These are phyloP conservation scores for Cavia porcellus DNA, from an alignment of 2,113 vertebrate genomes.

Conservation along the genomic window DNA sequence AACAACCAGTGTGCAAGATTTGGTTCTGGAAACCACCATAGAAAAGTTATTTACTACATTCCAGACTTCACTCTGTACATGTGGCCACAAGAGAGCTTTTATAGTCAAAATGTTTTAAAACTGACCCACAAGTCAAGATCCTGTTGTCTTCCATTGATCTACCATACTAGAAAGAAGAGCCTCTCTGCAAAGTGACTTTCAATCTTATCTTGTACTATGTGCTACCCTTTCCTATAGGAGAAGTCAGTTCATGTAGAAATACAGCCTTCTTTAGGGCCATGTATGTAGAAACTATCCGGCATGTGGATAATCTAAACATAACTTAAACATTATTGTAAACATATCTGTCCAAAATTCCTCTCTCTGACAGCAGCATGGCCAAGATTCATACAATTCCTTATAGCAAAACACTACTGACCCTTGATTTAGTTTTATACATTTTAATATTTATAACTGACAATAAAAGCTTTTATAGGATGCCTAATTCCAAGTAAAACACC, in stretches of 20 bases:
- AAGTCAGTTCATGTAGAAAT: background rate
- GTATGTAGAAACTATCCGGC: accelerated
- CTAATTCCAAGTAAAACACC: background rate
- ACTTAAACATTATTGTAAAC: background rate
- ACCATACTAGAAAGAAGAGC: background rate
- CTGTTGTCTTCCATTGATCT: background rate
- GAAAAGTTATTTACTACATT: background rate
- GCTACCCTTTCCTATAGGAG: background rate
- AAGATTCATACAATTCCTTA: background rate
- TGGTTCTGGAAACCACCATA: background rate
- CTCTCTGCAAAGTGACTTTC: background rate
- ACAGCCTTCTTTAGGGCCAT: background rate
- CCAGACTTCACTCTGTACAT: background rate
- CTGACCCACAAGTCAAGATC: background rate
- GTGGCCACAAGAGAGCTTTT: background rate
- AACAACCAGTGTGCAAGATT: background rate
- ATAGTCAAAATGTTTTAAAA: background rate
- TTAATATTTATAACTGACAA: background rate
- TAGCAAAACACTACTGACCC: background rate
- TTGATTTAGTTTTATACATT: background rate
- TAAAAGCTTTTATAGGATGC: background rate
- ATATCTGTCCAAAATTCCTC: background rate
- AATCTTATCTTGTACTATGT: too few relatives aligned
- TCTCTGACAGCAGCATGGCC: background rate
- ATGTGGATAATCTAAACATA: too few relatives aligned